Evolutionary conservation across 2,888 invertebrate genomes (phyloP), one percentile per base, ranked within the genome.

Genomic region (Pomacea canaliculata): DNA sequence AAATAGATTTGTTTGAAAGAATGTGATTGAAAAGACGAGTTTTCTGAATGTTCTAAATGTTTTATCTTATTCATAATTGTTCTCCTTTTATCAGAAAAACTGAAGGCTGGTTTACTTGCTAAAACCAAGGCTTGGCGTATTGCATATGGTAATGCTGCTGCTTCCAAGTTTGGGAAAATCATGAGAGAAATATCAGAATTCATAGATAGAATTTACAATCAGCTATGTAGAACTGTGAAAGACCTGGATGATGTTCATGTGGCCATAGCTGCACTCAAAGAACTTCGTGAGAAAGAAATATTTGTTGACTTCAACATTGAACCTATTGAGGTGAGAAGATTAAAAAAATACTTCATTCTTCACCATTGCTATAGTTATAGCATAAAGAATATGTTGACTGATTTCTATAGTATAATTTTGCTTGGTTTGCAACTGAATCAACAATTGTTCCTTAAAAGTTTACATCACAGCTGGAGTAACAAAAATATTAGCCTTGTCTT

Each of bases 251-350:
- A 98, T 87, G 97, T 98, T 0, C 93, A 97, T 75, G 94, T 96
- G 86, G 95, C 97, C 68, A 98, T 98, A 96, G 96, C 97, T 79
- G 96, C 96, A 0, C 91, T 98, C 78, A 95, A 96, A 89, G 97
- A 97, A 91, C 96, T 97, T 74, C 93, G 98, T 9, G 97, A 97
- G 83, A 96, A 96, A 88, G 98, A 98, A 91, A 97, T 98, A n/a
- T 96, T 97, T 85, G 96, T 98, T 95, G 98, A 98, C 88, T 92
- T 97, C 69, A 94, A 94, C 88, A 97, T 98, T 79, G 96, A 96
- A 86, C 97, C 98, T 0, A 96, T 98, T 80, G 98, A 98, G 93
- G 96, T 90, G 76, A 70, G 77, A 69, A 10, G 8, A 27, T 63
- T 63, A 7, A 56, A 7, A 56, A 56, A 56, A 16, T 16, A 56